A percentile compares a stretch with the other conserved stretches of the same genome.
Conservation (phyloP, 2,888 invertebrate species). For the Himalopsyche japonica region DNA sequence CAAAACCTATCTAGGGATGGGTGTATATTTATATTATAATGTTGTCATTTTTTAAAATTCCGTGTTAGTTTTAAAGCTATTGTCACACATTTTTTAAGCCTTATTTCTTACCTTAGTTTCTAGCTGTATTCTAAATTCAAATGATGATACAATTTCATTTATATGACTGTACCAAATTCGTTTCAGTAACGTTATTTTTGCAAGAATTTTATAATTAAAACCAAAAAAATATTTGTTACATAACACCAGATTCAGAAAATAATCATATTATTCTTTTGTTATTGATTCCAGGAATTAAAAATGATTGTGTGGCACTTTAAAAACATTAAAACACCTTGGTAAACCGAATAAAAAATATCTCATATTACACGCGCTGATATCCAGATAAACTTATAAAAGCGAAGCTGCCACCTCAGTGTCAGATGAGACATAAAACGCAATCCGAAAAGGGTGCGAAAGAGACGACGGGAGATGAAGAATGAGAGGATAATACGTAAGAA, state of each 20-base stretch:
- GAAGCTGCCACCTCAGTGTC: background rate
- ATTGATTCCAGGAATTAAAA: background rate
- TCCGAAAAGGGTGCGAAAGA: background rate
- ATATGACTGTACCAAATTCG: no score
- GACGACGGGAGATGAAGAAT: background rate
- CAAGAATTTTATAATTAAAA: no score
- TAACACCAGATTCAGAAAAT: background rate
- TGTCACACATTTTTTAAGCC: no score
- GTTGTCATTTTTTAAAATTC: no score
- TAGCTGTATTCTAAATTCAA: no score
- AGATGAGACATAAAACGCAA: background rate
- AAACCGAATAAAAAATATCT: background rate
- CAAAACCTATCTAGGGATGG: no score
- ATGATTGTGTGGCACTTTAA: background rate
- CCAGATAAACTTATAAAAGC: background rate
- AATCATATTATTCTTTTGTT: background rate
- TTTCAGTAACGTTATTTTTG: no score
- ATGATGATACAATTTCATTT: no score
- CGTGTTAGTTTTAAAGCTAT: no score
- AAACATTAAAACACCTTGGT: background rate
- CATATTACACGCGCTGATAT: background rate
- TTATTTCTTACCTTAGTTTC: no score
- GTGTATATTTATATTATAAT: no score
- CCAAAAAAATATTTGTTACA: no score
- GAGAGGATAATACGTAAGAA: conserved; percentile 4